Base-by-base conservation (phyloP, 37 sponge, comb jelly and placozoan species). In the Beroe ovata region DNA sequence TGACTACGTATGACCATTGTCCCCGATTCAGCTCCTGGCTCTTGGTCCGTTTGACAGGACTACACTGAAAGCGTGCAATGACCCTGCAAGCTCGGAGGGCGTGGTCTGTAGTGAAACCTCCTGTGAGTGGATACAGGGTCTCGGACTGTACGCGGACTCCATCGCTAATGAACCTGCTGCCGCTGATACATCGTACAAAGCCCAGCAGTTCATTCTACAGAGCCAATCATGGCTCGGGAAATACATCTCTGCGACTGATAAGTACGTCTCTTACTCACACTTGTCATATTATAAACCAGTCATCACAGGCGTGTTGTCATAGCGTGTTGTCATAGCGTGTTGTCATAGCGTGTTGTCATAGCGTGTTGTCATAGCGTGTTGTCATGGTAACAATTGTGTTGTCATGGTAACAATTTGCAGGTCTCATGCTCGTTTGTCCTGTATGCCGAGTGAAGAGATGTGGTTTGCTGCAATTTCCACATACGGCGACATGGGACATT, bases 381-480 rank as follows among this genome's bases (percentile, higher is more conserved):
- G 54, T 47, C 54, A 47, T 47, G 54, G 54, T 47, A 47, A 47
- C 54, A 47, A 16, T 6, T 11, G 11, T 6, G 54, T 47, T 47
- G 54, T 47, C 54, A 47, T 47, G 54, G n/a, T 47, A 47, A 47
- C 54, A 47, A n/a, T n/a, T 47, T 47, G 11, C 69, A 66, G 69
- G 69, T 32, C 47, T 6, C 26, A 33, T 20, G 84, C 84, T 25
- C 20, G 84, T 21, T 42, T 77, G 58, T 77, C 84, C 8, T 77
- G 84, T 19, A 41, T 77, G 84, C 23, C 84, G 0, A 40, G 84
- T n/a, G 84, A 77, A 22, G 84, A 77, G 84, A 77, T 77, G 84
- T 77, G 84, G 84, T 77, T 77, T 77, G 84, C 84, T 20, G 32
- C 20, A 8, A 20, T 77, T 4, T 11, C 84, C 38, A 77, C 84